phyloP scores from a whole-genome alignment of 2,888 invertebrate genomes.

The Atethmia centrago region DNA sequence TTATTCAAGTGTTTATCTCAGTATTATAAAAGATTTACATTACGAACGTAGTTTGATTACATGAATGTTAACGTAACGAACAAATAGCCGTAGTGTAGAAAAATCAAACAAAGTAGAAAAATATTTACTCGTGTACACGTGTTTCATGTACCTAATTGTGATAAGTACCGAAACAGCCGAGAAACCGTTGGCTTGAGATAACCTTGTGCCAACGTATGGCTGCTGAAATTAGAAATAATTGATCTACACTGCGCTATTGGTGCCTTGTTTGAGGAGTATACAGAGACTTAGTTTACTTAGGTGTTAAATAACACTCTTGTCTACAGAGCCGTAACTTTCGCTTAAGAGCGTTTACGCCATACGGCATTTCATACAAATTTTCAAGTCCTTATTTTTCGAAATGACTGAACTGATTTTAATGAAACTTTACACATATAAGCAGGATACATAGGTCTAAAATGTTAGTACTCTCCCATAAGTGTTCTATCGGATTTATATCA shows the following conservation, averaged over 20 bases:
- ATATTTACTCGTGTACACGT: slow-evolving; percentile 64
- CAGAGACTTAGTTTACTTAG: slow-evolving; percentile 1
- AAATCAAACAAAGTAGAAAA: slow-evolving; percentile 56
- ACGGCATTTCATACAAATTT: no score
- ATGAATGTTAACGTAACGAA: slow-evolving; percentile 54
- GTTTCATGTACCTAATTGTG: slow-evolving; percentile 62
- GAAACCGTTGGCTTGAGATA: slow-evolving; percentile 56
- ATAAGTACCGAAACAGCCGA: slow-evolving; percentile 61
- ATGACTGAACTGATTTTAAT: no score
- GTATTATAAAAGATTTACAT: slow-evolving; percentile 41
- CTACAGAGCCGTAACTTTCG: no score
- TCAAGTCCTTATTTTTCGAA: no score
- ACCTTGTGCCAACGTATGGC: slow-evolving; percentile 58
- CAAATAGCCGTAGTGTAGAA: slow-evolving; percentile 49
- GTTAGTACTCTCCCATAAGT: no score
- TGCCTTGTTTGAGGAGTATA: slow-evolving; percentile 11
- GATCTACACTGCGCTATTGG: slow-evolving; percentile 30
- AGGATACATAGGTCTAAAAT: no score
- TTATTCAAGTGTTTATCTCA: slow-evolving; percentile 30
- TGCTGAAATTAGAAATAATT: slow-evolving; percentile 54
- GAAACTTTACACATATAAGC: no score
- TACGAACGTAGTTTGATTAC: slow-evolving; percentile 42
- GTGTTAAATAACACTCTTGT: not conserved
- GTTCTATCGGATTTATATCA: no score
- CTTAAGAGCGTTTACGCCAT: no score